A percentile compares a stretch with the other conserved stretches of the same genome.
phyloP scores from a whole-genome alignment of 2,113 vertebrate species.

The Psittacula cyanocephala region DNA sequence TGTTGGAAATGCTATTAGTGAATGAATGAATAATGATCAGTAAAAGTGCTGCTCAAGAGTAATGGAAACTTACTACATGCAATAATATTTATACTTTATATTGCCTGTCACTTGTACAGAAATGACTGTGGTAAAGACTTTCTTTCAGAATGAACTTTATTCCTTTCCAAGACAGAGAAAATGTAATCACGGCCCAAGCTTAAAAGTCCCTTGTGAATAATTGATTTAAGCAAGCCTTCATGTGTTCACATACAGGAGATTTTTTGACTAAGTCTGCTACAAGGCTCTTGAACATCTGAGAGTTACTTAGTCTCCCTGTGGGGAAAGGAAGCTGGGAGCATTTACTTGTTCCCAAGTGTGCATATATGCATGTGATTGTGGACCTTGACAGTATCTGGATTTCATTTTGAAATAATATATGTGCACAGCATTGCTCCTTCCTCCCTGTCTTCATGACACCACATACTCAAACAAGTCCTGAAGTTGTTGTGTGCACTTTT shows the following conservation, averaged over 20 bases:
- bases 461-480: not conserved
- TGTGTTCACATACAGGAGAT: not conserved
- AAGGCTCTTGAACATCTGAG: not conserved
- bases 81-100: constrained; percentile 59
- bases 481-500: not conserved
- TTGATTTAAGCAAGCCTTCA: not conserved
- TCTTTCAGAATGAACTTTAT: constrained; percentile 4
- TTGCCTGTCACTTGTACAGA: constrained; percentile 19
- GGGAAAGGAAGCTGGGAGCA: not conserved
- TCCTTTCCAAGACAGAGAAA: constrained; percentile 9
- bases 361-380: not conserved
- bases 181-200: not conserved
- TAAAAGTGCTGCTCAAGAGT: not conserved
- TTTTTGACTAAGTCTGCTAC: not conserved
- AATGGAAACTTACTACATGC: constrained; percentile 21
- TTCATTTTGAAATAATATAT: not conserved
- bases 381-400: not conserved
- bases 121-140: not conserved
- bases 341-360: not conserved
- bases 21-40: constrained; percentile 41
- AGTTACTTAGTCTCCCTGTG: not conserved
- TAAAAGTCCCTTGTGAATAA: not conserved
- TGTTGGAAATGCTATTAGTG: constrained; percentile 38
- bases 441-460: not conserved
- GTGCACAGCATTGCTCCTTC: not conserved